These are phyloP conservation scores for Poicephalus meyeri DNA, from an alignment of 2,113 vertebrate genomes.

Conservation along the genomic window DNA sequence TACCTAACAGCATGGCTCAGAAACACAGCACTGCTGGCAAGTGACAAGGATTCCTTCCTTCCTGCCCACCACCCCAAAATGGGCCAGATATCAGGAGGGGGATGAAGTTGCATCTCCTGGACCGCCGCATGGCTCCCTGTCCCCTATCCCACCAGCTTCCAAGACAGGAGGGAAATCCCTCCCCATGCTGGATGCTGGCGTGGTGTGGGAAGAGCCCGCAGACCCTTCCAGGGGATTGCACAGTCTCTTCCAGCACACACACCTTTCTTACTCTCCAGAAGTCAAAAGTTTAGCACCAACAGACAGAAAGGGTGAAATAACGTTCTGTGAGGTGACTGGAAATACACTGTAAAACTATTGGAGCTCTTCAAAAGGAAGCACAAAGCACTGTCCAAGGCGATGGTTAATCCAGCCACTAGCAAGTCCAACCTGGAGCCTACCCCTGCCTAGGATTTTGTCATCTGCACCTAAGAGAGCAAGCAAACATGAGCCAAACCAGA, in stretches of 20 bases:
- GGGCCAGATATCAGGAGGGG: neutral
- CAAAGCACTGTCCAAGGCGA: neutral
- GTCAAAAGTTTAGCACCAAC: conserved; percentile 20
- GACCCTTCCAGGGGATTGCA: neutral
- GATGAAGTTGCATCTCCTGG: neutral
- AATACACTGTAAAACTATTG: neutral
- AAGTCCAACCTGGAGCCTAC: neutral
- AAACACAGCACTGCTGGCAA: neutral
- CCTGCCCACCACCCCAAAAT: neutral
- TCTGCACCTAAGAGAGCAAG: neutral
- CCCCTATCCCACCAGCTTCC: neutral
- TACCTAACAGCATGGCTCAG: neutral
- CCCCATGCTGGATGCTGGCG: neutral
- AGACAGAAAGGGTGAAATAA: neutral
- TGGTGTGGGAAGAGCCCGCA: neutral
- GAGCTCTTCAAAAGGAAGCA: neutral
- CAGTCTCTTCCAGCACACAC: neutral
- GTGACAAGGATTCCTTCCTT: neutral
- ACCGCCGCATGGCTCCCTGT: neutral
- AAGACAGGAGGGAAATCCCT: neutral
- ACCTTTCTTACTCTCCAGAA: rapidly evolving
- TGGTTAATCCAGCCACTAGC: neutral
- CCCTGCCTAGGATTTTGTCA: neutral
- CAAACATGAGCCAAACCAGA: neutral
- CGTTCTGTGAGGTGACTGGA: neutral